Percentiles rank a stretch among this genome's conserved stretches.
Evolutionary conservation across 2,113 vertebrate species (phyloP).

Genomic region (Zingel zingel): DNA sequence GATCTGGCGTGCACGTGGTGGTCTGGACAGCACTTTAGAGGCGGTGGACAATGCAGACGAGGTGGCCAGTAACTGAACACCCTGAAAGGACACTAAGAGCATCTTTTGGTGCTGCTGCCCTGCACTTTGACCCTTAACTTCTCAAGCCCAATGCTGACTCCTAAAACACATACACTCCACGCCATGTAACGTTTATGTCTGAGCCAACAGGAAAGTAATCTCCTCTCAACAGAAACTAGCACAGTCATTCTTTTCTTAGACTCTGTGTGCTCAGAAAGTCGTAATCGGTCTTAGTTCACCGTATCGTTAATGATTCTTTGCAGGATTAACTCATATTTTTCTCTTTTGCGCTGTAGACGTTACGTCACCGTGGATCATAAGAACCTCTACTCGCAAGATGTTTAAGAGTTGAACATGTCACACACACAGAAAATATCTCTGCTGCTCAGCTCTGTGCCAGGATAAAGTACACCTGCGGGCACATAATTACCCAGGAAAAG

Average conservation of each 20-base stretch:
- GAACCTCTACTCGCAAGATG: background rate
- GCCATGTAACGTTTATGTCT: constrained; percentile 25
- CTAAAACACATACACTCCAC: background rate
- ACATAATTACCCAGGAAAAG: background rate
- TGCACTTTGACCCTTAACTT: constrained; percentile 70
- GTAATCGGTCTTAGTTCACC: background rate
- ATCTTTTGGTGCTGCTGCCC: constrained; percentile 30
- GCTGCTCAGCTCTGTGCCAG: background rate
- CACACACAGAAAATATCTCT: background rate
- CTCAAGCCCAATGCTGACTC: constrained; percentile 16
- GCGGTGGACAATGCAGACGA: constrained; percentile 88
- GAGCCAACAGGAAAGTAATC: constrained; percentile 19
- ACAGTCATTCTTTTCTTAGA: background rate
- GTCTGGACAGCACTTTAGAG: constrained; percentile 88
- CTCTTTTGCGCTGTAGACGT: constrained; percentile 6
- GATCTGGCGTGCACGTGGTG: constrained; percentile 92
- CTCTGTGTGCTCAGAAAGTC: constrained; percentile 6
- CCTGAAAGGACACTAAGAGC: constrained; percentile 36
- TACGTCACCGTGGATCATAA: background rate
- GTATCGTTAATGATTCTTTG: constrained; percentile 17
- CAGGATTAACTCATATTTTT: background rate
- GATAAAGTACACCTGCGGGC: background rate
- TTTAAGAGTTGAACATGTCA: constrained; percentile 1
- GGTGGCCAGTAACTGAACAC: constrained; percentile 85
- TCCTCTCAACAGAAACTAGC: background rate